Evolutionary conservation across 2,797 vertebrate species (phyloP).

Genomic region (Platalea minor): DNA sequence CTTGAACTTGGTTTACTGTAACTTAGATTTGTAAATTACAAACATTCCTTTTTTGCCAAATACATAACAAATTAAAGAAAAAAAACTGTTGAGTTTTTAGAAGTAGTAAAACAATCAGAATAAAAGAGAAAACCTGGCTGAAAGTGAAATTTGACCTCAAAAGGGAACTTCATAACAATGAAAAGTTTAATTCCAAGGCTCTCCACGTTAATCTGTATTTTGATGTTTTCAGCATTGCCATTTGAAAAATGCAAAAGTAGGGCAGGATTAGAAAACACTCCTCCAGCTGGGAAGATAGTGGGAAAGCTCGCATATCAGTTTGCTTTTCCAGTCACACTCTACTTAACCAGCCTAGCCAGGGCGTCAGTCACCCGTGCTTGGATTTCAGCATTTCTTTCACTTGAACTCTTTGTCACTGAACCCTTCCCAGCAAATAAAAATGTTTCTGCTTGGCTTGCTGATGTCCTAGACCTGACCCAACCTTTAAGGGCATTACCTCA

Average conservation of each 20-base stretch:
- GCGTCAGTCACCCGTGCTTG: rapidly evolving
- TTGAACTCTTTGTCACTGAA: not conserved
- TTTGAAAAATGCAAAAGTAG: not conserved
- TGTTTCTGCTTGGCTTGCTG: not conserved
- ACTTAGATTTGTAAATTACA: not conserved
- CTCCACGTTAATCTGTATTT: not conserved
- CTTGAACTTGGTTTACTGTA: not conserved
- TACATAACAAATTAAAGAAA: not conserved
- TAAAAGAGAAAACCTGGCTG: not conserved
- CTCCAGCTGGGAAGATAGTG: not conserved
- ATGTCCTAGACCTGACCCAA: not conserved
- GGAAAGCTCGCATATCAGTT: not conserved
- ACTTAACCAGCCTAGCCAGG: not conserved
- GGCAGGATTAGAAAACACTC: not conserved
- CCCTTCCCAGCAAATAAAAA: not conserved
- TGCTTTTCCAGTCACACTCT: not conserved
- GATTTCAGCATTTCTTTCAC: not conserved
- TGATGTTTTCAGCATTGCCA: not conserved
- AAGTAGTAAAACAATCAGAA: not conserved
- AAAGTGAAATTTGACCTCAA: not conserved
- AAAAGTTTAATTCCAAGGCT: not conserved
- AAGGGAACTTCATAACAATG: not conserved
- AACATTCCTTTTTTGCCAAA: not conserved
- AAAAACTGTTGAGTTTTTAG: not conserved
- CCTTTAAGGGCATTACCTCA: not conserved